A percentile compares a stretch with the other conserved stretches of the same genome.
phyloP scores from a whole-genome alignment of 2,113 vertebrate genomes.

The Calidris pygmaea region DNA sequence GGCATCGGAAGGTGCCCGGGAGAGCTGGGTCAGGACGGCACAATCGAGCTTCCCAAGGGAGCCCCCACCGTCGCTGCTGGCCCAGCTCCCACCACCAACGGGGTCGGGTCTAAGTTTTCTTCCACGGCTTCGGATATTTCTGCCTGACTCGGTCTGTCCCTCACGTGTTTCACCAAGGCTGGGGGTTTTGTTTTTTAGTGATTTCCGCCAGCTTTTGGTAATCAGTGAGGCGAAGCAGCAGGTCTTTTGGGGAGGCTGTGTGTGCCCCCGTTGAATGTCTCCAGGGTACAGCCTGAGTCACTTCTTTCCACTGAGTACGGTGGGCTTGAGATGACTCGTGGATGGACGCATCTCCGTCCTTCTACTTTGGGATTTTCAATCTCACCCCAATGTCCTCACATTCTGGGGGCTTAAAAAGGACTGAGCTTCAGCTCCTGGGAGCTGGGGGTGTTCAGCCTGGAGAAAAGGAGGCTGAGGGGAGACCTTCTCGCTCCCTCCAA shows the following conservation, averaged over 20 bases:
- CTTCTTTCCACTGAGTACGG: neutral
- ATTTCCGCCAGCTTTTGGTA: accelerated
- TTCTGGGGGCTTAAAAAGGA: neutral
- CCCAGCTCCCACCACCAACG: neutral
- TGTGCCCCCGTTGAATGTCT: neutral
- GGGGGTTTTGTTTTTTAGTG: neutral
- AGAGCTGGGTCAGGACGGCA: neutral
- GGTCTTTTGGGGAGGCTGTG: neutral
- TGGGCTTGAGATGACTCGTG: neutral
- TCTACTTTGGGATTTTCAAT: neutral
- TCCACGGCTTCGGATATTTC: neutral
- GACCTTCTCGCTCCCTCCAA: too few species aligned
- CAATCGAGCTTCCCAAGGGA: neutral
- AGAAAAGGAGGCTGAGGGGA: too few species aligned
- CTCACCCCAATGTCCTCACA: neutral
- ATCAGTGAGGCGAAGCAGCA: neutral
- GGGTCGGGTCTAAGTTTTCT: neutral
- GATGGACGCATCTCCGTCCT: neutral
- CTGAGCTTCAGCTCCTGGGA: neutral
- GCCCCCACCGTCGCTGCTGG: neutral
- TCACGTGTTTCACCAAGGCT: neutral
- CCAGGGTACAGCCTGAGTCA: neutral
- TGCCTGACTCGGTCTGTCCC: neutral
- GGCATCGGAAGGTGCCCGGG: neutral
- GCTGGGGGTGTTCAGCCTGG: too few species aligned